Evolutionary conservation across 2,888 invertebrate species (phyloP).

Genomic region (Pecten maximus): DNA sequence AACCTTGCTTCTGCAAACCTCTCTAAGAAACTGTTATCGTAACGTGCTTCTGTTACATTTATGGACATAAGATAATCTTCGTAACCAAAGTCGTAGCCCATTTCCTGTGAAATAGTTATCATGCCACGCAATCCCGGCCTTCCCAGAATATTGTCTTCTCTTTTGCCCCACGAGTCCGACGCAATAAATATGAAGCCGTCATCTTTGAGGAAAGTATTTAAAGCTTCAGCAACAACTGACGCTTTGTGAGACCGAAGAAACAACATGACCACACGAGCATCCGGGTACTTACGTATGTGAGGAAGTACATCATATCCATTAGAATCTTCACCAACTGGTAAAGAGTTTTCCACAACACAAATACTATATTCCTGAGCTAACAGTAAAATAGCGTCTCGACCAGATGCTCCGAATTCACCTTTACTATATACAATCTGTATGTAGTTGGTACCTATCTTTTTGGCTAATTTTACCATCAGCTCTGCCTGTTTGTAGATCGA

Average conservation of each 20-base stretch:
- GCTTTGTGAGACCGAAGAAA: conserved; percentile 58
- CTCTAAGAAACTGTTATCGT: background rate
- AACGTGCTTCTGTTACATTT: background rate
- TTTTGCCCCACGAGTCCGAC: conserved; percentile 62
- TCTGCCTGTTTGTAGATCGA: conserved; percentile 60
- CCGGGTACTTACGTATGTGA: conserved; percentile 42
- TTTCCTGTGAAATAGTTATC: conserved; percentile 56
- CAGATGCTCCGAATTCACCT: conserved; percentile 61
- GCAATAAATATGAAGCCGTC: conserved; percentile 59
- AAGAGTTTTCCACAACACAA: conserved; percentile 56
- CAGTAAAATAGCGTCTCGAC: conserved; percentile 50
- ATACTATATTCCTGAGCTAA: conserved; percentile 46
- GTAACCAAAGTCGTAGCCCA: conserved; percentile 53
- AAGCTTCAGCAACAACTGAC: conserved; percentile 37
- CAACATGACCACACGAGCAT: conserved; percentile 56
- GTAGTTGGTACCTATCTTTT: conserved; percentile 51
- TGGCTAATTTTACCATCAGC: conserved; percentile 56
- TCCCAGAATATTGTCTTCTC: conserved; percentile 43
- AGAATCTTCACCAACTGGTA: conserved; percentile 47
- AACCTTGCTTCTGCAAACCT: conserved; percentile 44
- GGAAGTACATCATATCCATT: conserved; percentile 45
- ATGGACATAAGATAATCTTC: conserved; percentile 44
- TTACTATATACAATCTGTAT: conserved; percentile 64
- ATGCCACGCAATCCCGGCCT: conserved; percentile 52
- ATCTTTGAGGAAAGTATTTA: conserved; percentile 49